phyloP scores from a whole-genome alignment of 2,113 vertebrate species.

The Charina bottae region DNA sequence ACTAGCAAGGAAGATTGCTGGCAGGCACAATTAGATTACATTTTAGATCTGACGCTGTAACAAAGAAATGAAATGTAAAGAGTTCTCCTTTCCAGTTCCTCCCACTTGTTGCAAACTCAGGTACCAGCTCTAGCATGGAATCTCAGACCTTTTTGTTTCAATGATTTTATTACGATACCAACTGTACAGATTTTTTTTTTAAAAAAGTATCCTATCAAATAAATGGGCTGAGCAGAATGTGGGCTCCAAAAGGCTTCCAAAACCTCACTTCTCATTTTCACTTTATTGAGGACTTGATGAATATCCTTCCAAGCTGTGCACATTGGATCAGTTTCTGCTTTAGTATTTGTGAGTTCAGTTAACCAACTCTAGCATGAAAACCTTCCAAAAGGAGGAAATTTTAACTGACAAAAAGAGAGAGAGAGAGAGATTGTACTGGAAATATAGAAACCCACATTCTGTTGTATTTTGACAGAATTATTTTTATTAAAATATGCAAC shows the following conservation, averaged over 20 bases:
- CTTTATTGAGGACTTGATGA: slow-evolving; percentile 63
- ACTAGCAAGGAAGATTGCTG: not conserved
- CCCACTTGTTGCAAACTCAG: slow-evolving; percentile 81
- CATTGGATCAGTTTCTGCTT: slow-evolving; percentile 86
- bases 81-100: not conserved
- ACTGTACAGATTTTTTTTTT: slow-evolving; percentile 14
- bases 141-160: slow-evolving; percentile 39
- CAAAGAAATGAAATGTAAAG: not conserved
- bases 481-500: slow-evolving; percentile 99
- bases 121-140: slow-evolving; percentile 73
- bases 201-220: accelerated
- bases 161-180: slow-evolving; percentile 44
- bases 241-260: slow-evolving; percentile 42
- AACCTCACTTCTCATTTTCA: slow-evolving; percentile 48
- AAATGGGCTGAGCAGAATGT: slow-evolving; percentile 11
- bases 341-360: slow-evolving; percentile 89
- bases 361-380: slow-evolving; percentile 92
- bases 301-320: slow-evolving; percentile 77
- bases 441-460: slow-evolving; percentile 85
- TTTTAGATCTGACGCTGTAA: not conserved
- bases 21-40: slow-evolving; percentile 10
- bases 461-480: slow-evolving; percentile 99
- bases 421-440: slow-evolving; percentile 89
- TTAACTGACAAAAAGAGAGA: slow-evolving; percentile 81
- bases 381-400: slow-evolving; percentile 79